Conservation (phyloP, 2,113 vertebrate genomes). For the Myrmecophaga tridactyla region DNA sequence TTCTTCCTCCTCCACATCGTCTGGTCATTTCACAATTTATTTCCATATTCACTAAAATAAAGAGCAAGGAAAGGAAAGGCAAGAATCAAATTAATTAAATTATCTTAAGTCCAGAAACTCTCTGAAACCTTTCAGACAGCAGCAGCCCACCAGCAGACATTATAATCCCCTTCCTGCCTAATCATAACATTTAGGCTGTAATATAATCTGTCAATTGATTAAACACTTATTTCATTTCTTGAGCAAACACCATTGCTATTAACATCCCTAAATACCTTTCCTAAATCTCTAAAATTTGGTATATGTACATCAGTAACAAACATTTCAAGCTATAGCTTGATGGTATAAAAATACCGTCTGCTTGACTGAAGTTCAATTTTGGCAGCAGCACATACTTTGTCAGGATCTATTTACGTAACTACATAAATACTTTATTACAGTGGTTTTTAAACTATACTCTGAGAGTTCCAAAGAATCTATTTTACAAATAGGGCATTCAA, state of each 20-base stretch:
- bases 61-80: not conserved
- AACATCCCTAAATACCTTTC: not conserved
- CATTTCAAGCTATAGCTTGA: not conserved
- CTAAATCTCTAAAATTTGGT: not conserved
- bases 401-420: not conserved
- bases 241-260: not conserved
- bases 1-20: not conserved
- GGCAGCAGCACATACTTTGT: not conserved
- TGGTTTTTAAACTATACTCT: not conserved
- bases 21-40: not conserved
- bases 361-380: not conserved
- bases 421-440: not conserved
- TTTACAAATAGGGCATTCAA: not conserved
- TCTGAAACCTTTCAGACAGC: not conserved
- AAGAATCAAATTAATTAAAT: conserved; percentile 4
- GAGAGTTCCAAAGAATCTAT: not conserved
- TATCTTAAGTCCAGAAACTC: not conserved
- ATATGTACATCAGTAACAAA: not conserved
- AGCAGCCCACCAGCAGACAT: not conserved
- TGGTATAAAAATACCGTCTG: not conserved
- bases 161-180: not conserved
- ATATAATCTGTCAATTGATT: not conserved
- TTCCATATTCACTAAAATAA: not conserved
- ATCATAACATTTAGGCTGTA: not conserved
- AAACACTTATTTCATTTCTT: not conserved